Evolutionary conservation across 2,113 vertebrate species (phyloP).

Genomic region (Marmota monax): DNA sequence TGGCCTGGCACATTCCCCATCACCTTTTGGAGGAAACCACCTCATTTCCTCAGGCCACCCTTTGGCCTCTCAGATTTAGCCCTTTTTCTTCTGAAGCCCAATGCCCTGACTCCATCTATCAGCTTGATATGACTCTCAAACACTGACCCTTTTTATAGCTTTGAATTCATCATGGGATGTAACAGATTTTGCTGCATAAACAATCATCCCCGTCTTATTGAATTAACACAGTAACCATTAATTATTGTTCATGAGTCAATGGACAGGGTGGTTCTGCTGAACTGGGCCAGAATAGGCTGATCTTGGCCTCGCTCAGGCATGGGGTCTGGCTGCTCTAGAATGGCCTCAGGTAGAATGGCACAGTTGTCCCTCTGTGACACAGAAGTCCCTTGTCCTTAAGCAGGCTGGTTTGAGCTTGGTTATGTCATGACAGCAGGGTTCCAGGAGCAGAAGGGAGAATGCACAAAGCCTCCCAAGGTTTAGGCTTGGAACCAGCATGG

Average conservation of each 20-base stretch:
- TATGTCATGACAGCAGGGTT: not conserved
- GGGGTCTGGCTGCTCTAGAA: not conserved
- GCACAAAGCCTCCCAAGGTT: not conserved
- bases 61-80: not conserved
- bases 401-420: not conserved
- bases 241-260: not conserved
- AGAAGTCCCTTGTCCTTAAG: not conserved
- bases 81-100: not conserved
- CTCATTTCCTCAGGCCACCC: not conserved
- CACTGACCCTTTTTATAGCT: not conserved
- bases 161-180: not conserved
- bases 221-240: not conserved
- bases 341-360: not conserved
- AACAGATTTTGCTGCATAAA: slow-evolving; percentile 4
- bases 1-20: not conserved
- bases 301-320: not conserved
- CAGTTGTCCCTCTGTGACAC: not conserved
- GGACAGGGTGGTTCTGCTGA: not conserved
- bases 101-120: not conserved
- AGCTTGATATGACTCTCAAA: not conserved
- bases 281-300: not conserved
- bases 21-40: not conserved
- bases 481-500: not conserved
- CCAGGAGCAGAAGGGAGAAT: not conserved
- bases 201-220: not conserved